These are phyloP conservation scores for Acrocephalus arundinaceus DNA, from an alignment of 2,113 vertebrate species.

Conservation along the genomic window DNA sequence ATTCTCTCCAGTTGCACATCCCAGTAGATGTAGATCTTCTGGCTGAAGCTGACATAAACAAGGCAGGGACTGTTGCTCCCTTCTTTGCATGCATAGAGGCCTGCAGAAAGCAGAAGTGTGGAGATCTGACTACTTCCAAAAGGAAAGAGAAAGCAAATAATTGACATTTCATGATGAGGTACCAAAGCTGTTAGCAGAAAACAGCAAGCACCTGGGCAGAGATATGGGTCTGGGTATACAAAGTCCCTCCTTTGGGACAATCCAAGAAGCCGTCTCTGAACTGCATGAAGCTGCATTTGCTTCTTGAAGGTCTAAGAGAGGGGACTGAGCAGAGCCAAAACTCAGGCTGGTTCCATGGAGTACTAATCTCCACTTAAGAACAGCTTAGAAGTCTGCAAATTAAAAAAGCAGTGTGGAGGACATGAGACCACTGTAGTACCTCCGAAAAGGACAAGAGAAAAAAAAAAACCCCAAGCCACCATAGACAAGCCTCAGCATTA, in stretches of 20 bases:
- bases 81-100: conserved; percentile 93
- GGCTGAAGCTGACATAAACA: conserved; percentile 94
- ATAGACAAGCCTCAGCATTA: background rate
- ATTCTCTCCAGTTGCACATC: conserved; percentile 92
- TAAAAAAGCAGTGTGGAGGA: background rate
- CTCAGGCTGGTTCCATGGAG: background rate
- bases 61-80: conserved; percentile 91
- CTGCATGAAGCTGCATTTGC: background rate
- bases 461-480: background rate
- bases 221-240: background rate
- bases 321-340: background rate
- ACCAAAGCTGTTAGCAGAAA: background rate
- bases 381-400: background rate
- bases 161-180: background rate
- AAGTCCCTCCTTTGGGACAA: background rate
- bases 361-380: background rate
- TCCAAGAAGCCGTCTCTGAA: background rate
- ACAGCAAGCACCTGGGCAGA: background rate
- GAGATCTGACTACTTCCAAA: background rate
- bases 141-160: background rate
- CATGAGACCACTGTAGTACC: background rate
- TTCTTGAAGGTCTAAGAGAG: background rate
- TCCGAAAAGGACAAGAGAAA: background rate
- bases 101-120: conserved; percentile 63
- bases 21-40: conserved; percentile 98